Evolutionary conservation across 2,888 invertebrate species (phyloP), one percentile per base, ranked within the genome.

Genomic region (Lycophotia porphyrea): DNA sequence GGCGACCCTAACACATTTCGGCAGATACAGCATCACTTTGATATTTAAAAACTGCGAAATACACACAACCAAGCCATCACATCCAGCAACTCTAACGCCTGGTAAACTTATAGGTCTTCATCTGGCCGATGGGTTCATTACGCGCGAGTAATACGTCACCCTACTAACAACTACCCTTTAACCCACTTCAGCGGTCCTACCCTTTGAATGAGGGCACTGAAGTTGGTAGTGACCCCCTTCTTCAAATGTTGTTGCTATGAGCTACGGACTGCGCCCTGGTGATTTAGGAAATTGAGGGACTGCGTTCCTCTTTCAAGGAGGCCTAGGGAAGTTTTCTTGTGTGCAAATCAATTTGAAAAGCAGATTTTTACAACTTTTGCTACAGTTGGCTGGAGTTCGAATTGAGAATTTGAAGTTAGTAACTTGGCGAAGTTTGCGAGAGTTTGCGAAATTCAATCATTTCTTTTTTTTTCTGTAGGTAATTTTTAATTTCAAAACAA

Each of bases 41-140:
- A n/a, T n/a, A 31, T 31, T 31, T 44, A 8, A 34, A n/a, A 68
- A 21, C 21, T 7, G n/a, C 36, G 27, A 55, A 58, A 61, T 31
- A 27, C 18, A 31, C 18, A 47, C 8, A 69, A 24, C 2, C 9
- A 13, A n/a, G 1, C 2, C 11, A 52, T 13, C 69, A 18, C 36
- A 69, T 85, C 86, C 67, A 84, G 68, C 27, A 2, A 0, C 9
- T 68, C 5, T 72, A 55, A n/a, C n/a, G n/a, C 67, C 11, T 13
- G 11, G 68, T 55, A n/a, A n/a, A 81, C 76, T 87, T 86, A 67
- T 82, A 85, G 55, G 87, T 76, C 81, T 86, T 86, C 87, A 85
- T 85, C 80, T 77, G 64, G 71, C 66, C 66, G 55, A 52, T 63
- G 84, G 80, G 85, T 87, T 90, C 88, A 89, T 89, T 89, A 88